Evolutionary conservation across 2,113 vertebrate genomes (phyloP).

Genomic region (Gambusia affinis): DNA sequence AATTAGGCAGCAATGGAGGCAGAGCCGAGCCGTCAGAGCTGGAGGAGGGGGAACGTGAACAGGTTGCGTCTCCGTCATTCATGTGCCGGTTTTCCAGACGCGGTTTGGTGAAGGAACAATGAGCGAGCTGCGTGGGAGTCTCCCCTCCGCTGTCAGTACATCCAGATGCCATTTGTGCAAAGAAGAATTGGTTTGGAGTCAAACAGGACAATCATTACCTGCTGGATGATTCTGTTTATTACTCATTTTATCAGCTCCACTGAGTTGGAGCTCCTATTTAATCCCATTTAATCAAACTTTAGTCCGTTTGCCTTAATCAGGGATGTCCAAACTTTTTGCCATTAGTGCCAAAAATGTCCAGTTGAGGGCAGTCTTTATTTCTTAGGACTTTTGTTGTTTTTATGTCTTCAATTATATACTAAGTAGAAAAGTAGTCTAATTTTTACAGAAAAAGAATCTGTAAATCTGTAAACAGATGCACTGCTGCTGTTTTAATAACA

Average conservation of each 20-base stretch:
- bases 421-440: too few relatives aligned
- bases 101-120: conserved; percentile 35
- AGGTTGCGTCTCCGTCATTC: conserved; percentile 27
- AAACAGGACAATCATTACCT: neutral
- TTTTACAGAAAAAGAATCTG: too few relatives aligned
- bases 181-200: neutral
- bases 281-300: too few relatives aligned
- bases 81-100: conserved; percentile 15
- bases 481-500: too few relatives aligned
- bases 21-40: conserved; percentile 3
- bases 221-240: neutral
- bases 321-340: too few relatives aligned
- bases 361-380: too few relatives aligned
- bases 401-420: too few relatives aligned
- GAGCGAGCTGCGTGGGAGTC: conserved; percentile 31
- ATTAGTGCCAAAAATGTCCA: too few relatives aligned
- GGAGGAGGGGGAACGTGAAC: conserved; percentile 25
- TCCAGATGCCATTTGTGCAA: neutral
- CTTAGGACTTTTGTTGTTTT: too few relatives aligned
- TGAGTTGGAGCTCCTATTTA: too few relatives aligned
- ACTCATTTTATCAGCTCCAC: neutral
- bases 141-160: neutral
- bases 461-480: too few relatives aligned
- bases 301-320: too few relatives aligned
- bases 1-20: conserved; percentile 65